Conservation (phyloP, 2,888 invertebrate genomes). For the Thyatira batis region DNA sequence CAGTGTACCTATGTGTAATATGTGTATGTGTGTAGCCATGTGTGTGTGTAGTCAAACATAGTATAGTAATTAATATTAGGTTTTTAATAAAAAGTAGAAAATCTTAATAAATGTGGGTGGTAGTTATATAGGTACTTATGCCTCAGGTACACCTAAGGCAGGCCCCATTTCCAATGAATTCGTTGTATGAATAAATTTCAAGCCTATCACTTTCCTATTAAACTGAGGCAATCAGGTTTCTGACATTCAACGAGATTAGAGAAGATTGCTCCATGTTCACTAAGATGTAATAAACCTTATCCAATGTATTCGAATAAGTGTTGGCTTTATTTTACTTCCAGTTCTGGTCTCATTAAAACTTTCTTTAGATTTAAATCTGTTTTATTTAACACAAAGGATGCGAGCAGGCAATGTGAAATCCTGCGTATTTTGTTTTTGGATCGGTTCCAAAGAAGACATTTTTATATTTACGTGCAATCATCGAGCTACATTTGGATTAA, state of each 20-base stretch:
- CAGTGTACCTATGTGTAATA: too few relatives aligned
- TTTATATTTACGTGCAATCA: constrained; percentile 39
- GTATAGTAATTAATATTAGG: too few relatives aligned
- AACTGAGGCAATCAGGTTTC: constrained; percentile 3
- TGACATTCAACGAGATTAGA: neutral
- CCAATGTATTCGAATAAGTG: neutral
- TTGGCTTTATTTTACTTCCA: neutral
- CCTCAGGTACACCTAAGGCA: neutral
- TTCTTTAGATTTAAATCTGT: neutral
- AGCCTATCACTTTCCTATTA: constrained; percentile 20
- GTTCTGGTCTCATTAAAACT: neutral
- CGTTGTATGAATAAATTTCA: constrained; percentile 26
- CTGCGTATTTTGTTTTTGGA: constrained; percentile 44
- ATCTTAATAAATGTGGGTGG: too few relatives aligned
- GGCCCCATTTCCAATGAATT: neutral
- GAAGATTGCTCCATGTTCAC: neutral
- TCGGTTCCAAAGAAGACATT: constrained; percentile 42
- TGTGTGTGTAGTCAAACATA: too few relatives aligned
- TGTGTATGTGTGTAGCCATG: too few relatives aligned
- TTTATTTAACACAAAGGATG: constrained; percentile 20
- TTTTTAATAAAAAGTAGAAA: too few relatives aligned
- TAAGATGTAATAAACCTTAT: neutral
- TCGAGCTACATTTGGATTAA: constrained; percentile 22
- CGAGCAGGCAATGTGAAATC: constrained; percentile 15
- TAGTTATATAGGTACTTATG: too few relatives aligned